Base-by-base conservation (phyloP, 2,113 vertebrate genomes). In the Syngnathoides biaculeatus region DNA sequence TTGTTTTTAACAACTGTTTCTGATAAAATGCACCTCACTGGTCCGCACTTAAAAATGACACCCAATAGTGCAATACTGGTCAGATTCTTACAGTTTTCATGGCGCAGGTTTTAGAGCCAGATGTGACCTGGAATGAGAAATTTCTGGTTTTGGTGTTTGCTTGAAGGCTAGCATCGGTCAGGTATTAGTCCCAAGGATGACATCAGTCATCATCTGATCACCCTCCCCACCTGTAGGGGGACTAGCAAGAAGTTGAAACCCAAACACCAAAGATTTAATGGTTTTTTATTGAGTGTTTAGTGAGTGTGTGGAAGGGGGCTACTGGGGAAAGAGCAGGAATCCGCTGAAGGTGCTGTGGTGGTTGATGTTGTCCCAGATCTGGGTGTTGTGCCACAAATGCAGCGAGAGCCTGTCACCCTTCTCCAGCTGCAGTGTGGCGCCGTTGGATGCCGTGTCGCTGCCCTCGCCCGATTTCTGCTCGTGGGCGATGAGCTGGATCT, bases 341-440 rank as follows among this genome's bases (percentile, higher is more conserved):
- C 81, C 78, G 8, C 75, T 85, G 84, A 86, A 84, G 72, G 84
- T 86, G 83, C 83, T 88, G 79, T 83, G 79, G 65, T 82, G 84
- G 81, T 84, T 81, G 74, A 67, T 71, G 84, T 84, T 85, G 81
- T 87, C 79, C 79, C 80, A 85, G 79, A 84, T 80, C 65, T 87
- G 87, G 1, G 85, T 86, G 47, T 84, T 24, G 1, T 71, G 43
- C 87, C 79, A 86, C 67, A 88, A 78, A 26, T 47, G 2, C 70
- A 82, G 47, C 24, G 55, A 15, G 26, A 88, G 83, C 1, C 0
- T 66, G 79, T 88, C 87, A 0, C 81, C 85, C 17, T 22, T 6
- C 67, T 84, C 74, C 72, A 89, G 73, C 77, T 74, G 48, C 68
- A 84, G 69, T 56, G 85, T 13, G 63, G 79, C 87, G 13, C 87